Evolutionary conservation across 1,140 invertebrate genomes (phyloP), one percentile per base, ranked within the genome.

Genomic region (Drosophila parvula): DNA sequence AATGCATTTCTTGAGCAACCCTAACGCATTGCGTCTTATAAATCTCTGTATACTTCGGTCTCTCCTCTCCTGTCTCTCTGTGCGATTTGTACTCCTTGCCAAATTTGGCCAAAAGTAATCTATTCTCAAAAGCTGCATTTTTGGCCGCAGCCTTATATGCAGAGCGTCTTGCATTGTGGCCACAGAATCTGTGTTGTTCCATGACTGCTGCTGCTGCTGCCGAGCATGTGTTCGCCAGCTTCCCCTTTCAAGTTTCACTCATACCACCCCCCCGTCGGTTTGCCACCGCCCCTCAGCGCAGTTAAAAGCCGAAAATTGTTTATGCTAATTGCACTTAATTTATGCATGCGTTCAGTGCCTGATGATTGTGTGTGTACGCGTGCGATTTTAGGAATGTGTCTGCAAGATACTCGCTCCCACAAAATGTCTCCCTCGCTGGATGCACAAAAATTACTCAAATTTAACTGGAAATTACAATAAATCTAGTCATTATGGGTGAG

Each of bases 321-420:
- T 89, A 89, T 89, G 84, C 85, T 89, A 89, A 90, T 89, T 89
- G 84, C 81, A 78, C 79, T 84, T 89, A 90, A 89, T 89, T 90
- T 89, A 89, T 89, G 84, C 84, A 89, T 81, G 67, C 58, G 81
- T 76, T 58, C 40, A 68, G 45, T 41, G 48, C 32, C 60, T 44
- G 64, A 69, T 62, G 47, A 56, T 59, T 62, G 56, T 60, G 43
- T 38, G 55, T 44, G n/a, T n/a, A n/a, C n/a, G 50, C 32, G 36
- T 60, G 57, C 28, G 51, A 58, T 36, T 57, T 30, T 43, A 38
- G 44, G 58, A 58, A 71, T 73, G 61, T 79, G 40, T 64, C 47
- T 74, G 83, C 58, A 60, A 82, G 82, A 79, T 77, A 63, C 58
- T 51, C n/a, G 18, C 14, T 28, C 12, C 5, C n/a, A 62, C 59